Base-by-base conservation (phyloP, 2,113 vertebrate species). In the Urocolius indicus region DNA sequence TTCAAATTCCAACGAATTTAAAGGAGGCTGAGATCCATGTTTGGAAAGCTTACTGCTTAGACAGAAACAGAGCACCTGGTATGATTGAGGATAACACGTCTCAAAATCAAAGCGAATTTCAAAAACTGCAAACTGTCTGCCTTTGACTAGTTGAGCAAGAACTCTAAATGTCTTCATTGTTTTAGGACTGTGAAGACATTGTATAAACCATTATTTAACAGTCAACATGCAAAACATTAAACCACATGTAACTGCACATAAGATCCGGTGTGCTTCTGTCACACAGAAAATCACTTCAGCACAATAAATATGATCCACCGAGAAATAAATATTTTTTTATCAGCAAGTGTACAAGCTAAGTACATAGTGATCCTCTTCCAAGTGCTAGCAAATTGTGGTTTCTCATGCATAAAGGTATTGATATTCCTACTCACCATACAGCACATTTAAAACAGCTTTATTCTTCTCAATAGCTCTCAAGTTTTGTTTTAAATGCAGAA, bases 401-500 rank as follows among this genome's bases (percentile, higher is more conserved):
- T 32, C 71, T 82, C 34, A 54, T 63, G 83, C 86, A 57, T 87
- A 89, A 69, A 65, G 51, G 41, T 66, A 65, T 62, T 81, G 41
- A 8, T 43, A 46, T 34, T 73, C 65, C 72, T 68, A 11, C 59
- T 82, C 61, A 48, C 65, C 21, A 3, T 2, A 69, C n/a, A 46
- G 34, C 81, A 79, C 81, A 58, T 84, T 72, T 52, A n/a, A 87
- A 94, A 55, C 61, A 45, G 41, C 48, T 79, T 87, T 36, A 54
- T 84, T 92, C 84, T 76, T 80, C 73, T 77, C 13, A 1, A 38
- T 21, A 90, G 67, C 71, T 78, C 82, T 90, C 30, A 68, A 68
- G 69, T 96, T 93, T 65, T 19, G 5, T 81, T 96, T 87, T 74
- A 86, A 96, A 93, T 87, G 72, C 76, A 90, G 72, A 76, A 78